Evolutionary conservation across 2,113 vertebrate species (phyloP).

Genomic region (Potamarius usumacintae): DNA sequence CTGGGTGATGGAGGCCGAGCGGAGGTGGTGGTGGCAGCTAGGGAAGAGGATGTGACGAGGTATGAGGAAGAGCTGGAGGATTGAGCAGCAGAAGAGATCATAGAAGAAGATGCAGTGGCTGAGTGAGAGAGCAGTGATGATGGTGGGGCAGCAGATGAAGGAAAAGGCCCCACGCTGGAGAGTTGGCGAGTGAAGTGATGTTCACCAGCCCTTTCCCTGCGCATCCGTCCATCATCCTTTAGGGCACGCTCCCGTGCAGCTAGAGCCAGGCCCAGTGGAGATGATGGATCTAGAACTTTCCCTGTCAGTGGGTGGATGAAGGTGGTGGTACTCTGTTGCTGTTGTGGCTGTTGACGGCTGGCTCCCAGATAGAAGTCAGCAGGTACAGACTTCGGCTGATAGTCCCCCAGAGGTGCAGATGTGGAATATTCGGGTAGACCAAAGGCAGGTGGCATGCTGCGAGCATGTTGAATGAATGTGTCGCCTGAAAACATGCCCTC

Average conservation of each 20-base stretch:
- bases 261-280: slow-evolving; percentile 85
- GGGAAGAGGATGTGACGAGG: slow-evolving; percentile 78
- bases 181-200: slow-evolving; percentile 74
- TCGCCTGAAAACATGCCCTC: slow-evolving; percentile 90
- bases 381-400: slow-evolving; percentile 76
- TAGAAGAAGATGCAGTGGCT: slow-evolving; percentile 66
- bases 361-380: slow-evolving; percentile 72
- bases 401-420: slow-evolving; percentile 64
- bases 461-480: slow-evolving; percentile 82
- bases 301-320: slow-evolving; percentile 90
- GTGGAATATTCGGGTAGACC: slow-evolving; percentile 77
- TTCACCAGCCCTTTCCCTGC: slow-evolving; percentile 68
- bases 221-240: slow-evolving; percentile 78
- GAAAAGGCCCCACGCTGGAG: slow-evolving; percentile 65
- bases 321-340: slow-evolving; percentile 66
- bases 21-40: slow-evolving; percentile 74
- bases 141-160: slow-evolving; percentile 64
- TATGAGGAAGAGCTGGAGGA: slow-evolving; percentile 76
- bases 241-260: slow-evolving; percentile 86
- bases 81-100: slow-evolving; percentile 61
- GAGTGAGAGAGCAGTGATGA: slow-evolving; percentile 38
- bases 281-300: slow-evolving; percentile 86
- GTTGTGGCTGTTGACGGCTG: slow-evolving; percentile 57
- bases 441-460: slow-evolving; percentile 79
- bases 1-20: slow-evolving; percentile 72